Evolutionary conservation across 2,113 vertebrate species (phyloP).

Genomic region (Anarhynchus alexandrinus): DNA sequence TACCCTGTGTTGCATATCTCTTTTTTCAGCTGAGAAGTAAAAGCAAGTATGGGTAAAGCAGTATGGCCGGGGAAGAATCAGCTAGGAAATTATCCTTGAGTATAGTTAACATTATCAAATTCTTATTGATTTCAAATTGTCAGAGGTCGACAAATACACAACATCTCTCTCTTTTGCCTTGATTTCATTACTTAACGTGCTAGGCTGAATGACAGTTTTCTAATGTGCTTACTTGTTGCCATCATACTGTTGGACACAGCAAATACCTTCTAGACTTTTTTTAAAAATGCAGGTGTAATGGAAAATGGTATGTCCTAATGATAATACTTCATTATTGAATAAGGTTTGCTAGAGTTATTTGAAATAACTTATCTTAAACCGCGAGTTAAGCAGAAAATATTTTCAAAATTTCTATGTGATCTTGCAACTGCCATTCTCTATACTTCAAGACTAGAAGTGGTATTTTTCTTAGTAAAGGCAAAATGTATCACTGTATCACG

Average conservation of each 20-base stretch:
- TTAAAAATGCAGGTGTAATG: not conserved
- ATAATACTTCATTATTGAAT: not conserved
- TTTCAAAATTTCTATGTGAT: not conserved
- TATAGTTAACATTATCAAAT: not conserved
- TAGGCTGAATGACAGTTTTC: not conserved
- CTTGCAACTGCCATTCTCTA: not conserved
- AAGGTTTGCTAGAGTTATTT: not conserved
- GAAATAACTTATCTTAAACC: not conserved
- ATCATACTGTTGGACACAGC: not conserved
- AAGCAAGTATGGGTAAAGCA: not conserved
- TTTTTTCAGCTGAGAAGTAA: not conserved
- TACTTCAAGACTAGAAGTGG: not conserved
- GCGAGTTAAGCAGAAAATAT: not conserved
- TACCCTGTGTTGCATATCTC: not conserved
- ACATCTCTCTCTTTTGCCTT: not conserved
- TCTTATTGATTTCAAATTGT: conserved; percentile 28
- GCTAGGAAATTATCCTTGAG: not conserved
- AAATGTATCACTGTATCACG: not conserved
- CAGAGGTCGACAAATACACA: not conserved
- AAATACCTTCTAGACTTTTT: not conserved
- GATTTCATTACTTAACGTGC: conserved; percentile 13
- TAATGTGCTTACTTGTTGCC: not conserved
- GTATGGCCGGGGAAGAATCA: not conserved
- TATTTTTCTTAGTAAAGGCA: not conserved
- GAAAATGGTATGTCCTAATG: not conserved